Evolutionary conservation across 2,113 vertebrate genomes (phyloP).

Genomic region (Oenanthe oenanthe): DNA sequence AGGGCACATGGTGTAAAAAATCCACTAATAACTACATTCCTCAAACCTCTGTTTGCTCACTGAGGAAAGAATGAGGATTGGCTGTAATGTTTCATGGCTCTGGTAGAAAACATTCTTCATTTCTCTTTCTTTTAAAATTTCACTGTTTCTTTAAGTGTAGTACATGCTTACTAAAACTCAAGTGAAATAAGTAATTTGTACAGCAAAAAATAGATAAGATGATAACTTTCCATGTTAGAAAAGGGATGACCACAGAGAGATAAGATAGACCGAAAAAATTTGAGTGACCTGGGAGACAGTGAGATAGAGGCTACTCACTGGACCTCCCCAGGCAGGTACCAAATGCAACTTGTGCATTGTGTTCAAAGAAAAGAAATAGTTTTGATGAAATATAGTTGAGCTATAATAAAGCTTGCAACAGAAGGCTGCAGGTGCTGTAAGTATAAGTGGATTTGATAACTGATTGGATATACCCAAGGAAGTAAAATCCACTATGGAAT

Average conservation of each 20-base stretch:
- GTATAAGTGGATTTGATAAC: neutral
- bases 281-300: neutral
- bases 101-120: neutral
- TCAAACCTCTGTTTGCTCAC: neutral
- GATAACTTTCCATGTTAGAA: neutral
- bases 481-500: neutral
- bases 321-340: neutral
- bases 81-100: neutral
- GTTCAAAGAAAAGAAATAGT: neutral
- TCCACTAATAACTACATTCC: accelerated
- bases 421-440: neutral
- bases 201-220: neutral
- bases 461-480: neutral
- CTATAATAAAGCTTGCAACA: neutral
- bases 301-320: neutral
- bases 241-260: neutral
- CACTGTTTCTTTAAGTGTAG: neutral
- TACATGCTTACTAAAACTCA: neutral
- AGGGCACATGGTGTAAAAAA: neutral
- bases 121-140: neutral
- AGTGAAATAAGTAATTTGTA: neutral
- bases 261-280: neutral
- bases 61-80: neutral
- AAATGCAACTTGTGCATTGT: neutral
- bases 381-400: neutral